Evolutionary conservation across 2,113 vertebrate genomes (phyloP).

Genomic region (Leucoraja erinaceus): DNA sequence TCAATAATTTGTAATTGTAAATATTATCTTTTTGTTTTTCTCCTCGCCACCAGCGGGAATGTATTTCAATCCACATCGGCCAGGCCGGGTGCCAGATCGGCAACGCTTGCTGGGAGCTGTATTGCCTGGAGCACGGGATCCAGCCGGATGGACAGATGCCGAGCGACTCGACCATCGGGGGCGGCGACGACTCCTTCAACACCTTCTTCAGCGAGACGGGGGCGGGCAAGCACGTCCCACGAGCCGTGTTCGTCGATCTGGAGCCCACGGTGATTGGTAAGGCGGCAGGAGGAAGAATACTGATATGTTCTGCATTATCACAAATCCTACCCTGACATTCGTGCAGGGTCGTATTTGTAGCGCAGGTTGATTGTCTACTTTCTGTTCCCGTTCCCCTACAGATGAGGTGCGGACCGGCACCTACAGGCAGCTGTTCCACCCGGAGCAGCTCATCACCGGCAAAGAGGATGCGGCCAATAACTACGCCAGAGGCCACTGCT

Average conservation of each 20-base stretch:
- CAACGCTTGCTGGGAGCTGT: conserved; percentile 72
- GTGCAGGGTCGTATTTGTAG: background rate
- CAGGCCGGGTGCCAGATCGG: conserved; percentile 87
- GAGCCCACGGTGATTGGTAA: conserved; percentile 66
- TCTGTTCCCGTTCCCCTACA: conserved; percentile 43
- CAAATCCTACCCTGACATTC: background rate
- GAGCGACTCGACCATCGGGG: conserved; percentile 44
- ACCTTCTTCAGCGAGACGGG: conserved; percentile 65
- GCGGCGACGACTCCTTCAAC: conserved; percentile 60
- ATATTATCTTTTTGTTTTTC: too few species aligned
- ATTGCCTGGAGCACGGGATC: conserved; percentile 68
- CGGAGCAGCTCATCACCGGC: conserved; percentile 66
- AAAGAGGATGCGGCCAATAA: conserved; percentile 72
- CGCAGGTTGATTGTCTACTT: too few species aligned
- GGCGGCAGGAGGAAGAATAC: conserved; percentile 40
- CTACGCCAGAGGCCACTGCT: conserved; percentile 68
- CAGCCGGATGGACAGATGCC: conserved; percentile 62
- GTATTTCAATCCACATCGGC: conserved; percentile 79
- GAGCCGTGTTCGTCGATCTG: conserved; percentile 66
- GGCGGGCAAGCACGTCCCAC: conserved; percentile 62
- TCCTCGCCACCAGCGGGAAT: conserved; percentile 62
- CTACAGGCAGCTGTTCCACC: conserved; percentile 65
- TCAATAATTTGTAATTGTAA: background rate
- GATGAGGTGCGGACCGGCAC: conserved; percentile 63
- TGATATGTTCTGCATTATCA: background rate